Evolutionary conservation across 2,888 invertebrate species (phyloP).

Genomic region (Dichetophora obliterata): DNA sequence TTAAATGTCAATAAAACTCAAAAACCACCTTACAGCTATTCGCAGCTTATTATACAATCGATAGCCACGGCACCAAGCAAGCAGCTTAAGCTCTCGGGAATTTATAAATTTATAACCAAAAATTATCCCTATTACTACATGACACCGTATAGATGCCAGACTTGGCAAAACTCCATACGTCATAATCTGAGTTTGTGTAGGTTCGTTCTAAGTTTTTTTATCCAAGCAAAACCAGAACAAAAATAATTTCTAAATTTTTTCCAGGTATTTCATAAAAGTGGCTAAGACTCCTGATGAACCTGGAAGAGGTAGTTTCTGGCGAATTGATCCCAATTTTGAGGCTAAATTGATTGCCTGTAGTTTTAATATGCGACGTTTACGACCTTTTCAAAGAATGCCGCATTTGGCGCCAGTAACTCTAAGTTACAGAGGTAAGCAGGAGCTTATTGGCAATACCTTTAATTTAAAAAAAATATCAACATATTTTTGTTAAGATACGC

Average conservation of each 20-base stretch:
- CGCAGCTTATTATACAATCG: conserved; percentile 97
- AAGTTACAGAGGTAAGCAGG: conserved; percentile 82
- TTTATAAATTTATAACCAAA: conserved; percentile 98
- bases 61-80: conserved; percentile 95
- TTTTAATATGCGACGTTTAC: conserved; percentile 90
- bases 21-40: conserved; percentile 98
- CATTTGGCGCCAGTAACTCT: conserved; percentile 96
- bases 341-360: conserved; percentile 96
- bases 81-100: conserved; percentile 96
- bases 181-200: conserved; percentile 97
- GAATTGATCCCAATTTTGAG: conserved; percentile 96
- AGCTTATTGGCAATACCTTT: too few species aligned
- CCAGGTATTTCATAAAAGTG: conserved; percentile 82
- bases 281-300: conserved; percentile 98
- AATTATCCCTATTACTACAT: conserved; percentile 98
- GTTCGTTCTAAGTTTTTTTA: conserved; percentile 63
- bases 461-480: too few species aligned
- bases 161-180: conserved; percentile 98
- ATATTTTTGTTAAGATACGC: conserved; percentile 69
- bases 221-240: too few species aligned
- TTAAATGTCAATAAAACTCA: conserved; percentile 80
- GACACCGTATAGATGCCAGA: conserved; percentile 94
- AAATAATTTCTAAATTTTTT: not conserved
- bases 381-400: conserved; percentile 83
- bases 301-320: conserved; percentile 98